phyloP scores from a whole-genome alignment of 2,113 vertebrate species.

The Trogon melanurus region DNA sequence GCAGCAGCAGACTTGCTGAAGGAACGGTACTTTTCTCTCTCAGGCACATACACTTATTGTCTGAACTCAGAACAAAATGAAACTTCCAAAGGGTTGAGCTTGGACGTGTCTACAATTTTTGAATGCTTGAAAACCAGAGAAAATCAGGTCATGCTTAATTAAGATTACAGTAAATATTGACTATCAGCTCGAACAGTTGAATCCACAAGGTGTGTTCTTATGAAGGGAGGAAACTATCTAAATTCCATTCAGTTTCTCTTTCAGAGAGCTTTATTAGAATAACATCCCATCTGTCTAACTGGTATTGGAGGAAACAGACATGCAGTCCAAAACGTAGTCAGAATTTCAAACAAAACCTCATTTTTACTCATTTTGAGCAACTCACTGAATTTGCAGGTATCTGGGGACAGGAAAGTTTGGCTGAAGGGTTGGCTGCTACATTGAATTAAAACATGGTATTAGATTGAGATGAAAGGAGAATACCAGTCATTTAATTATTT shows the following conservation, averaged over 20 bases:
- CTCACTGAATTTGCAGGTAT: neutral
- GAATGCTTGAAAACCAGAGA: neutral
- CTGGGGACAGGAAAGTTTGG: neutral
- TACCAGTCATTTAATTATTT: neutral
- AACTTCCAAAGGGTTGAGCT: neutral
- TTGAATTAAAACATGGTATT: neutral
- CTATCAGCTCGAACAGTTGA: neutral
- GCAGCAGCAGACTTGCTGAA: neutral
- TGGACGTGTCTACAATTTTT: neutral
- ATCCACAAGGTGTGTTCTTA: neutral
- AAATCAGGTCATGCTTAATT: neutral
- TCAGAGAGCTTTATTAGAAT: neutral
- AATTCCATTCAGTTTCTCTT: neutral
- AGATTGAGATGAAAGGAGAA: neutral
- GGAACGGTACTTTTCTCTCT: neutral
- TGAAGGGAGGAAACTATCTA: neutral
- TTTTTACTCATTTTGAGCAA: neutral
- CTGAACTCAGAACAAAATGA: neutral
- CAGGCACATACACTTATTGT: neutral
- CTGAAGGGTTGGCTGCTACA: neutral
- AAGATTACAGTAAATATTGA: neutral
- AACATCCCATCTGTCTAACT: neutral
- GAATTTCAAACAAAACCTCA: neutral
- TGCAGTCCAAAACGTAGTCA: fast-evolving
- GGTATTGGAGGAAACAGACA: neutral